Conservation (phyloP, 2,113 vertebrate species). For the Natator depressus region DNA sequence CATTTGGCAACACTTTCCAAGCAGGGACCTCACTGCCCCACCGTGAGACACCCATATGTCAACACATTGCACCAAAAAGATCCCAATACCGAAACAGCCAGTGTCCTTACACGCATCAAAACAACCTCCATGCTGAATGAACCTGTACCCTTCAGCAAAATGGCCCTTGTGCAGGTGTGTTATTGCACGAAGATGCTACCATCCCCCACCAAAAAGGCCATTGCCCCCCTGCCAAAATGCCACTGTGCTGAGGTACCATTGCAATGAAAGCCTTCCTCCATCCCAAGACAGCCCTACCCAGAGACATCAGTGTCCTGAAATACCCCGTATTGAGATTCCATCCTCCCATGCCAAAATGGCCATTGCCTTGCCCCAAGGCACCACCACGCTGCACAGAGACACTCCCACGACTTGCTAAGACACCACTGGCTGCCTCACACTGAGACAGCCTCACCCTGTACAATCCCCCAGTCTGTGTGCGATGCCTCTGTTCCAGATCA, state of each 20-base stretch:
- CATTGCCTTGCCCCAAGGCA: neutral
- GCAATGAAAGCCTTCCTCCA: neutral
- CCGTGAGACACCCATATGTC: neutral
- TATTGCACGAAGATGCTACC: neutral
- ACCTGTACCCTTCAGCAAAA: neutral
- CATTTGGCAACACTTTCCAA: too few relatives aligned
- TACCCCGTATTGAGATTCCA: neutral
- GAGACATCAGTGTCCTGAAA: neutral
- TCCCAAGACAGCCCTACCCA: neutral
- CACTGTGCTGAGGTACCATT: neutral
- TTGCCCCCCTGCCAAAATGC: neutral
- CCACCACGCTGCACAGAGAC: neutral
- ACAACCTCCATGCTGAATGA: neutral
- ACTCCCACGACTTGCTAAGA: neutral
- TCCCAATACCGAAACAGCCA: neutral
- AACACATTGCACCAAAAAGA: neutral
- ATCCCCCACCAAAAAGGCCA: neutral
- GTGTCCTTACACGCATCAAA: neutral
- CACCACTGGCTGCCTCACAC: neutral
- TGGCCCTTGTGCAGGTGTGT: neutral
- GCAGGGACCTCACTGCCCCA: too few relatives aligned
- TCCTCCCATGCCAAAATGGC: neutral
- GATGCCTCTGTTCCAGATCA: neutral
- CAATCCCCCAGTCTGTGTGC: neutral
- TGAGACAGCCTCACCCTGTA: neutral